These are phyloP conservation scores for Camelus dromedarius DNA, from an alignment of 2,113 vertebrate genomes.

Conservation along the genomic window DNA sequence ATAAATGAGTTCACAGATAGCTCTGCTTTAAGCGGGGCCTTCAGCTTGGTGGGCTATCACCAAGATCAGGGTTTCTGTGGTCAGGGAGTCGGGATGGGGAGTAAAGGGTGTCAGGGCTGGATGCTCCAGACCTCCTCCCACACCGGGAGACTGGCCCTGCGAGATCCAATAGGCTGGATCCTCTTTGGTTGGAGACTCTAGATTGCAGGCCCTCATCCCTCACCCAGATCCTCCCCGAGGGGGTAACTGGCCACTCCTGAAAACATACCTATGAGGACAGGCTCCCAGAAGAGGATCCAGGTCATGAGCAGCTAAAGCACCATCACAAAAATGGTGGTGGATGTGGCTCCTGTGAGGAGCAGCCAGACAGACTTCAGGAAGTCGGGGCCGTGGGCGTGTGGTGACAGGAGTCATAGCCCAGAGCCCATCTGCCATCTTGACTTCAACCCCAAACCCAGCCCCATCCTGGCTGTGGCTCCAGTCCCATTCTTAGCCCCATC, in stretches of 20 bases:
- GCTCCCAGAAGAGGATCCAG: background rate
- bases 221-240: background rate
- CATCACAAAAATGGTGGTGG: rapidly evolving
- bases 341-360: background rate
- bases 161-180: rapidly evolving
- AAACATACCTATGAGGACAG: rapidly evolving
- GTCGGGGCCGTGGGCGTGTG: rapidly evolving
- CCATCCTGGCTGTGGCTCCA: background rate
- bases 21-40: background rate
- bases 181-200: background rate
- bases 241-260: background rate
- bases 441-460: background rate
- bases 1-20: background rate
- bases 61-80: background rate
- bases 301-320: background rate
- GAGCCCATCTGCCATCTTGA: background rate
- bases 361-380: background rate
- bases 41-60: background rate
- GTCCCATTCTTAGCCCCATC: background rate
- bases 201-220: background rate
- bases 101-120: background rate
- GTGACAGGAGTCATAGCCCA: background rate
- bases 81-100: background rate
- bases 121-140: background rate
- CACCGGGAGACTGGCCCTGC: too few species aligned